Evolutionary conservation across 2,888 invertebrate genomes (phyloP), one percentile per base, ranked within the genome.

Genomic region (Pteria penguin): DNA sequence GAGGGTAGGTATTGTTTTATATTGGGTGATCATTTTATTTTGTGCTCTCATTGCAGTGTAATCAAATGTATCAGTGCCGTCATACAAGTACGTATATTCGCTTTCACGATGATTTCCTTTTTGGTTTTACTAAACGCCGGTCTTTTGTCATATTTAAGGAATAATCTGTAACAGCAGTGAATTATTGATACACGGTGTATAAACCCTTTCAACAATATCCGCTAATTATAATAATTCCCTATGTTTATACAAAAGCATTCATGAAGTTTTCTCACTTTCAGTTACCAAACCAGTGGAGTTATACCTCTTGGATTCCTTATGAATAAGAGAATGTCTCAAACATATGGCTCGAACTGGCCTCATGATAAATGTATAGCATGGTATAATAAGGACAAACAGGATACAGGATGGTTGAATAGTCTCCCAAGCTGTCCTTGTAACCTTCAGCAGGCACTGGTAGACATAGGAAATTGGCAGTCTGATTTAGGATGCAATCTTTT

Each of bases 391-490:
- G 95, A 97, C 57, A 94, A 95, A 91, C 95, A 95, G 63, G 97
- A 98, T 62, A 91, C 94, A 78, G 96, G 93, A 96, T 97, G 90
- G 97, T 96, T 83, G n/a, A 32, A 76, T 0, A 67, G 76, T 2
- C 74, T 90, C 2, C 73, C 78, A 4, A 66, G 78, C 54, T 77
- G 99, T 86, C 99, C 99, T 0, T 99, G 99, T 90, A 96, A 95
- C 0, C 91, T 98, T 82, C 95, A 96, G 81, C 98, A 99, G 90
- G 98, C 98, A 0, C 91, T 97, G 2, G 93, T 95, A 68, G 99
- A 99, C 91, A 96, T 97, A 92, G 99, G 99, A 4, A 94, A 98
- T 24, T 99, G 95, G 91, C 94, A 97, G 92, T 97, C 98, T 0
- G 88, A 89, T 65, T 72, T 82, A 2, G 82, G 86, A 4, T 91